Evolutionary conservation across 2,888 invertebrate genomes (phyloP), one percentile per base, ranked within the genome.

Genomic region (Acleris cristana): DNA sequence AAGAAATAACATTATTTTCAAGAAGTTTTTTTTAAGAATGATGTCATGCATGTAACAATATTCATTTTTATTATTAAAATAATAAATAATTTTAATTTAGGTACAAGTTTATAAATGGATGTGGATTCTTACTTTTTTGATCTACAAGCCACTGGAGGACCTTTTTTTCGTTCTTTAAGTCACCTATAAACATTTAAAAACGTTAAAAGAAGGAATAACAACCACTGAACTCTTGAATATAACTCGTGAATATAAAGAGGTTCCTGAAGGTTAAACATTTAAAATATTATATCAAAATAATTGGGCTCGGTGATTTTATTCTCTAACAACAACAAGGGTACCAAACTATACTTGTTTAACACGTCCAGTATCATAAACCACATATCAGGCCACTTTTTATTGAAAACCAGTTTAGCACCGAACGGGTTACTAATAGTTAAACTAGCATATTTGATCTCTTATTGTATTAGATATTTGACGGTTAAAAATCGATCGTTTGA

Each of bases 131-230:
- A 97, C 97, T 97, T 97, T 97, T 97, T 95, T 98, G 97, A 94
- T 97, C 96, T 94, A 97, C 95, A 94, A 98, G 96, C 98, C 98
- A 98, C 95, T 97, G 96, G 95, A 98, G 96, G 94, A 98, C 97
- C 95, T 96, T 97, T 94, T 97, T 96, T 95, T 98, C 97, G 91
- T 97, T 96, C 95, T 95, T 97, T 95, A 98, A 97, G 95, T 97
- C 96, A 95, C 97, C 97, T 97, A 96, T 94, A 96, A 92, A 92
- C 84, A 89, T 86, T 83, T 89, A 78, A 87, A 79, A 79, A 73
- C 72, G 73, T 83, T 85, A 78, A 72, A 58, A 19, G 14, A 54
- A 18, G 18, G 48, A 34, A 53, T 51, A 26, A 44, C 16, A 44
- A 61, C 30, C 40, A n/a, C 21, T 19, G 54, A 49, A 55, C 6